Conservation (phyloP, 2,797 vertebrate genomes). For the Echeneis naucrates region DNA sequence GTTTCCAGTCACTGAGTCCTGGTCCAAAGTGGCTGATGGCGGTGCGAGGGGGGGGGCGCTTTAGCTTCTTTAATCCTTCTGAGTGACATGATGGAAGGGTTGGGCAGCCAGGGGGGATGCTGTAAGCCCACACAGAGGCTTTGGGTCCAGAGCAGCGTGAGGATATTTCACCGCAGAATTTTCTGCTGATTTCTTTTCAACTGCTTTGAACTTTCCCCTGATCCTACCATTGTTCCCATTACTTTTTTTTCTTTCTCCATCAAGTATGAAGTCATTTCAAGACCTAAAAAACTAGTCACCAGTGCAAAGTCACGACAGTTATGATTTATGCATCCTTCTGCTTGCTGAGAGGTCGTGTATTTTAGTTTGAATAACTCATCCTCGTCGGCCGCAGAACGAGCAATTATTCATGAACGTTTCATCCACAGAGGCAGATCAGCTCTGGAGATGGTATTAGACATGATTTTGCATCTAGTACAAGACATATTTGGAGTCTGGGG, state of each 20-base stretch:
- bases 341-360: conserved; percentile 50
- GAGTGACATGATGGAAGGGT: conserved; percentile 74
- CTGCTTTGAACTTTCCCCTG: conserved; percentile 15
- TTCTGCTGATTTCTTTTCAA: background rate
- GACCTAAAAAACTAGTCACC: conserved; percentile 19
- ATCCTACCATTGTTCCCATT: background rate
- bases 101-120: conserved; percentile 44
- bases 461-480: conserved; percentile 29
- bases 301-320: conserved; percentile 31
- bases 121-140: conserved; percentile 56
- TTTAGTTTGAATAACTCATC: conserved; percentile 55
- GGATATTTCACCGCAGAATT: conserved; percentile 45
- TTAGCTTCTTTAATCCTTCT: conserved; percentile 75
- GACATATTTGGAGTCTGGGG: conserved; percentile 26
- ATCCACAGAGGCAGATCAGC: conserved; percentile 30
- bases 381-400: conserved; percentile 19
- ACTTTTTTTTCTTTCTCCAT: conserved; percentile 6
- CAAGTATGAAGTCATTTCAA: conserved; percentile 48
- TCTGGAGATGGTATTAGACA: conserved; percentile 36
- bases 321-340: conserved; percentile 59
- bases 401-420: conserved; percentile 74
- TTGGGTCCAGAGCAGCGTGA: conserved; percentile 45
- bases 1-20: conserved; percentile 46
- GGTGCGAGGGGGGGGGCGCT: conserved; percentile 49
- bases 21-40: conserved; percentile 61